Percentiles rank a stretch among this genome's conserved stretches.
Evolutionary conservation across 2,113 vertebrate genomes (phyloP).

Genomic region (Serilophus lunatus): DNA sequence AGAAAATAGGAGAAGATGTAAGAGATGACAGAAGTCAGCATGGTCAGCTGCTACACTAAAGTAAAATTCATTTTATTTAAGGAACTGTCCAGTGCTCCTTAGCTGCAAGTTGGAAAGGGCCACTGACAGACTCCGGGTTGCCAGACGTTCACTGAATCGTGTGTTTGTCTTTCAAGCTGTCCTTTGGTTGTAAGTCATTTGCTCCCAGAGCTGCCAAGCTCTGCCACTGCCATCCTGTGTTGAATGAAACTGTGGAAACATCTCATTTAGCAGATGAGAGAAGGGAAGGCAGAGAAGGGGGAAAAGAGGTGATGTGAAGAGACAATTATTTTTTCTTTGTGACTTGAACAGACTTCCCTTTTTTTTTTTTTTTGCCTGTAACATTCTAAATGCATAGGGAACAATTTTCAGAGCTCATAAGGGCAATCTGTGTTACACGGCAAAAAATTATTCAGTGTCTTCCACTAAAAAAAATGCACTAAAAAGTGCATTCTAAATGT

Average conservation of each 20-base stretch:
- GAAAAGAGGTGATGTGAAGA: not conserved
- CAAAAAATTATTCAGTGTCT: not conserved
- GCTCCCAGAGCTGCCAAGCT: slow-evolving; percentile 42
- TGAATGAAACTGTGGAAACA: slow-evolving; percentile 27
- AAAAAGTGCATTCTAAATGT: not conserved
- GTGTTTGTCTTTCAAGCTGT: slow-evolving; percentile 31
- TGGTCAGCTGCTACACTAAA: slow-evolving; percentile 28
- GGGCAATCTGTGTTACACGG: not conserved
- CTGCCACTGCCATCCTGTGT: slow-evolving; percentile 37
- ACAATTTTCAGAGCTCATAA: not conserved
- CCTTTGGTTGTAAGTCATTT: slow-evolving; percentile 42
- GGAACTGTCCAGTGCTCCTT: not conserved
- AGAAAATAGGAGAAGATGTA: slow-evolving; percentile 49
- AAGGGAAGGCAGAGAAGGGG: not conserved
- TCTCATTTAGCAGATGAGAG: slow-evolving; percentile 43
- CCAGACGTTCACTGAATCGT: not conserved
- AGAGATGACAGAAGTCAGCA: slow-evolving; percentile 61
- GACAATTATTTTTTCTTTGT: not conserved
- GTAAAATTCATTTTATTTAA: slow-evolving; percentile 31
- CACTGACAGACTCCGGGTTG: not conserved
- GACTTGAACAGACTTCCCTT: not conserved
- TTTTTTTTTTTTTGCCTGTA: not conserved
- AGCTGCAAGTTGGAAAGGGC: slow-evolving; percentile 10
- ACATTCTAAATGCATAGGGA: not conserved
- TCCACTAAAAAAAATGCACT: not conserved